Percentiles rank a stretch among this genome's conserved stretches.
Conservation (phyloP, 2,113 vertebrate species). For the Vimba vimba region DNA sequence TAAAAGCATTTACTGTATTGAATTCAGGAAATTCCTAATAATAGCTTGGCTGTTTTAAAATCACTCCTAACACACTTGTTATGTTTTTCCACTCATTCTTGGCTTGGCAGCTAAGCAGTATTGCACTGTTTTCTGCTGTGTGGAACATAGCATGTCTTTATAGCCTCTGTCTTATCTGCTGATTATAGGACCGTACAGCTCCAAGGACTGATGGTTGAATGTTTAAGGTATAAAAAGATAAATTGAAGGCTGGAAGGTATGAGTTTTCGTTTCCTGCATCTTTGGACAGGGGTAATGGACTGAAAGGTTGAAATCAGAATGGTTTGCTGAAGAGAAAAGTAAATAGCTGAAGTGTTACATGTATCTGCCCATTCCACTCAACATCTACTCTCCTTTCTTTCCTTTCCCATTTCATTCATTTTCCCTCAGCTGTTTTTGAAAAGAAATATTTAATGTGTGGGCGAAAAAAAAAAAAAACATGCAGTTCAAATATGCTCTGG, state of each 20-base stretch:
- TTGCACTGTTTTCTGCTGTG: neutral
- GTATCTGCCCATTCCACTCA: constrained; percentile 13
- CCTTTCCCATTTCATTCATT: constrained; percentile 17
- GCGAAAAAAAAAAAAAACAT: neutral
- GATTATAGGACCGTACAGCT: neutral
- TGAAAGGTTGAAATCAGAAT: constrained; percentile 39
- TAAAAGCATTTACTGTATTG: constrained; percentile 19
- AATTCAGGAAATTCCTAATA: constrained; percentile 7
- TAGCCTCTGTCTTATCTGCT: constrained; percentile 6
- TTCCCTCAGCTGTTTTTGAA: constrained; percentile 13
- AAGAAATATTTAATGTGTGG: constrained; percentile 15
- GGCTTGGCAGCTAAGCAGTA: neutral
- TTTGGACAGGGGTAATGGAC: constrained; percentile 29
- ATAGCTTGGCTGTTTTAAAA: neutral
- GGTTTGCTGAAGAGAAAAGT: constrained; percentile 11
- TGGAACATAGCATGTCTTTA: neutral
- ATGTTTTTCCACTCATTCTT: neutral
- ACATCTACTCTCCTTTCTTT: constrained; percentile 30
- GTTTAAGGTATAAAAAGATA: constrained; percentile 41
- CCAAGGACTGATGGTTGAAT: constrained; percentile 27
- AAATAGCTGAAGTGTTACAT: constrained; percentile 12
- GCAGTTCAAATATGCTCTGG: neutral
- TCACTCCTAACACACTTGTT: neutral
- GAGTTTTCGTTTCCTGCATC: constrained; percentile 26
- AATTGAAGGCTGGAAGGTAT: constrained; percentile 8